Percentiles rank a stretch among this genome's conserved stretches.
phyloP scores from a whole-genome alignment of 2,888 invertebrate genomes.

The Chesias legatella region DNA sequence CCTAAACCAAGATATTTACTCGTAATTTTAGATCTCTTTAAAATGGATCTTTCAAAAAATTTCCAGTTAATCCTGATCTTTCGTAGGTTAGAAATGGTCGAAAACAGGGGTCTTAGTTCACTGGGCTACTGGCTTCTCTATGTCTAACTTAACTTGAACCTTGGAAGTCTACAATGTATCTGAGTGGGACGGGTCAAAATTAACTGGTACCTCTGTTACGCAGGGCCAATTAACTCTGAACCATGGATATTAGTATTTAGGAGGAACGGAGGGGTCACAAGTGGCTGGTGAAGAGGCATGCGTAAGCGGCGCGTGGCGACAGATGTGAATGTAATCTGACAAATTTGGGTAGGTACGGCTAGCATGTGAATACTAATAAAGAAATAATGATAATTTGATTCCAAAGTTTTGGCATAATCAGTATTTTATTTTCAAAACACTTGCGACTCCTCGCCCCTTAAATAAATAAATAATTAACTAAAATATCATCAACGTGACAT shows the following conservation, averaged over 20 bases:
- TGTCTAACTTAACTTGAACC: not conserved
- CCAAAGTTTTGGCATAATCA: no score
- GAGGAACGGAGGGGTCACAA: constrained; percentile 37
- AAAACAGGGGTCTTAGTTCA: constrained; percentile 1
- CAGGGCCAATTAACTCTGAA: constrained; percentile 41
- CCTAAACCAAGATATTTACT: constrained; percentile 9
- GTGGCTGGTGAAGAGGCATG: constrained; percentile 39
- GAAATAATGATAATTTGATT: no score
- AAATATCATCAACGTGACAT: no score
- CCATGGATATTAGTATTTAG: constrained; percentile 32
- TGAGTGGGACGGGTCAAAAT: no score
- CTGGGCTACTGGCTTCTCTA: constrained; percentile 5
- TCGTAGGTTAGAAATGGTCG: not conserved
- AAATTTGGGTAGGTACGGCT: constrained; percentile 57
- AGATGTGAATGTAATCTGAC: constrained; percentile 72
- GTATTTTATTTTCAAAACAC: no score
- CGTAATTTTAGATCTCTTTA: not conserved
- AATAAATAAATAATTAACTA: no score
- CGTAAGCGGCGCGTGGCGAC: constrained; percentile 68
- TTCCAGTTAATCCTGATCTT: no score
- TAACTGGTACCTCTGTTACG: no score
- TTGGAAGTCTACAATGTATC: no score
- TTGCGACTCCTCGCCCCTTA: no score
- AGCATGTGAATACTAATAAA: constrained; percentile 35
- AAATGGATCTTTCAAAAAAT: no score